Evolutionary conservation across 1,140 invertebrate species (phyloP).

Genomic region (Drosophila erecta): DNA sequence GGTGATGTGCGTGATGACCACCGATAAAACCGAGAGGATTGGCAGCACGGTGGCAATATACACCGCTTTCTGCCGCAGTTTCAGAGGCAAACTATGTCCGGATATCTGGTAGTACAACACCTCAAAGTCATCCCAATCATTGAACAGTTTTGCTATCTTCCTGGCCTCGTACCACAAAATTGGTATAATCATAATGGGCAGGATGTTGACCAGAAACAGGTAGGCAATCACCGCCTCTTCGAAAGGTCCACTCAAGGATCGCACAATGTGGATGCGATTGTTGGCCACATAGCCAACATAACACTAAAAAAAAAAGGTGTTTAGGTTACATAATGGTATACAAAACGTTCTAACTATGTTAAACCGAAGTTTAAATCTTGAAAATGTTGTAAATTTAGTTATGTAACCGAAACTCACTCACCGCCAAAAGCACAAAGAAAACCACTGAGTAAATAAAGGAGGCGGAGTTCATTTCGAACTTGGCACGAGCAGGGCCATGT

Average conservation of each 20-base stretch:
- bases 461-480: slow-evolving; percentile 85
- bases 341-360: no score
- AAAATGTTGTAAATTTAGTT: background rate
- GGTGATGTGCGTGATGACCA: slow-evolving; percentile 88
- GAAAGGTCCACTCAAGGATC: slow-evolving; percentile 87
- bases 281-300: slow-evolving; percentile 87
- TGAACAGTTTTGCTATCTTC: slow-evolving; percentile 87
- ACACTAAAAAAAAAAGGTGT: slow-evolving; percentile 35
- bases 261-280: slow-evolving; percentile 86
- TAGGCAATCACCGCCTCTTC: slow-evolving; percentile 90
- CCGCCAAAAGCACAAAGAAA: slow-evolving; percentile 85
- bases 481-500: slow-evolving; percentile 83
- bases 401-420: slow-evolving; percentile 29
- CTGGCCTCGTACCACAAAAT: slow-evolving; percentile 88
- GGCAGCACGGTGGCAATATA: slow-evolving; percentile 86
- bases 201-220: slow-evolving; percentile 88
- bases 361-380: background rate
- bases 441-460: slow-evolving; percentile 86
- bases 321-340: background rate
- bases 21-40: slow-evolving; percentile 86
- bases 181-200: slow-evolving; percentile 87
- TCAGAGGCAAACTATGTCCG: slow-evolving; percentile 84
- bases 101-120: slow-evolving; percentile 86
- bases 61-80: slow-evolving; percentile 85
- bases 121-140: slow-evolving; percentile 88